Evolutionary conservation across 2,113 vertebrate species (phyloP), one percentile per base, ranked within the genome.

Genomic region (Arizona elegans): DNA sequence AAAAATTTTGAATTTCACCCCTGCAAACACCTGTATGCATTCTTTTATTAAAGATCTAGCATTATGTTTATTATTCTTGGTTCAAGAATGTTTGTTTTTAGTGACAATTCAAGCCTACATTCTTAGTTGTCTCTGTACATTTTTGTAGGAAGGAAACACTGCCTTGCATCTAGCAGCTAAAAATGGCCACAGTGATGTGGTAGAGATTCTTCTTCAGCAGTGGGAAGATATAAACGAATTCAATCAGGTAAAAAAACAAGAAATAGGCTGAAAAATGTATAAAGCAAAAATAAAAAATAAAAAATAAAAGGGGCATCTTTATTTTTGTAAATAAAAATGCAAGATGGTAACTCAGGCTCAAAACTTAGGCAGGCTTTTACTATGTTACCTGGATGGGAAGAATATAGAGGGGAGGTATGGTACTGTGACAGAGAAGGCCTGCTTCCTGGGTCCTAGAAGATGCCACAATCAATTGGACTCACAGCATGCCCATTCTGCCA

Each of bases 141-240:
- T 95, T 92, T 97, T 96, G 53, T 96, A 99, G 99, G 97, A 97
- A 19, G 98, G 98, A 92, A 98, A 99, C 95, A 98, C 98, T 2
- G 98, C 99, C 87, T 95, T 99, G 92, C 98, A 99, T 95, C 98
- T 99, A 89, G 98, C 98, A 95, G 98, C 98, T 53, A 98, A 95
- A 96, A 98, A 98, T 38, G 98, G 98, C 89, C 98, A 99, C 93
- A 93, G 93, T 26, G 95, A 97, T 19, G 97, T 92, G 0, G 87
- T 99, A 89, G 96, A 97, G 87, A 96, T 97, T 94, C 97, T 99
- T 52, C 97, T 99, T 81, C 89, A 96, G 54, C 97, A 97, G 29
- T 98, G 98, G 97, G 96, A 98, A 93, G 97, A 97, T 92, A 96
- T 98, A 91, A 97, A 99, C 96, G 97, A 98, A 93, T 93, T 97